A percentile compares a stretch with the other conserved stretches of the same genome.
Conservation (phyloP, 2,113 vertebrate genomes). For the Poicephalus meyeri region DNA sequence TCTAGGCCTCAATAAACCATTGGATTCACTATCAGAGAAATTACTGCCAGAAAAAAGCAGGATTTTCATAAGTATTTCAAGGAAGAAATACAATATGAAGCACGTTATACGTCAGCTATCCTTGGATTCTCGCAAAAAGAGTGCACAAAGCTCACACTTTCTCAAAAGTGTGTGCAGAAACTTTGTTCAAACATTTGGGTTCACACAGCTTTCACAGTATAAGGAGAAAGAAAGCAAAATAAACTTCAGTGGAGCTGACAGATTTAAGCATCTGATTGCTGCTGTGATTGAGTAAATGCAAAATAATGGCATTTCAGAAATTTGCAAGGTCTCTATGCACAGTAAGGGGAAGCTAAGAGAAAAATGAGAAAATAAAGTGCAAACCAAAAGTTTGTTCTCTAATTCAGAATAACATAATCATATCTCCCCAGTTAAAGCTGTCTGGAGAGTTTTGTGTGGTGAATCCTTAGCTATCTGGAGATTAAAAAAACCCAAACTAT, state of each 20-base stretch:
- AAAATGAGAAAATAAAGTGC: background rate
- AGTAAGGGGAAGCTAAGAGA: background rate
- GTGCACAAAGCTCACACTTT: background rate
- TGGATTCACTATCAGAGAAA: background rate
- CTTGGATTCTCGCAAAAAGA: background rate
- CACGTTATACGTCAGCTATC: background rate
- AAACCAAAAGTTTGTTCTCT: background rate
- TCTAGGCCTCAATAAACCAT: background rate
- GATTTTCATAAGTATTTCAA: background rate
- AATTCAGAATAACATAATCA: background rate
- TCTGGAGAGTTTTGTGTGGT: background rate
- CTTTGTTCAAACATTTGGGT: background rate
- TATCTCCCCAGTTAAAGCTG: background rate
- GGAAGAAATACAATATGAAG: background rate
- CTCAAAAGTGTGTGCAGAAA: background rate
- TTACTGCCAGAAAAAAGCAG: rapidly evolving
- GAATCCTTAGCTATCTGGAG: background rate
- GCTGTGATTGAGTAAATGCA: background rate
- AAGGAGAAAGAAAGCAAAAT: background rate
- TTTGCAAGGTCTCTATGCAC: background rate
- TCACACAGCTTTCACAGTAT: background rate
- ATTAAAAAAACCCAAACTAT: background rate
- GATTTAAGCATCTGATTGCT: background rate
- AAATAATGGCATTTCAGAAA: background rate
- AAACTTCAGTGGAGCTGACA: background rate